Base-by-base conservation (phyloP, 1,140 invertebrate species). In the Pinna nobilis region DNA sequence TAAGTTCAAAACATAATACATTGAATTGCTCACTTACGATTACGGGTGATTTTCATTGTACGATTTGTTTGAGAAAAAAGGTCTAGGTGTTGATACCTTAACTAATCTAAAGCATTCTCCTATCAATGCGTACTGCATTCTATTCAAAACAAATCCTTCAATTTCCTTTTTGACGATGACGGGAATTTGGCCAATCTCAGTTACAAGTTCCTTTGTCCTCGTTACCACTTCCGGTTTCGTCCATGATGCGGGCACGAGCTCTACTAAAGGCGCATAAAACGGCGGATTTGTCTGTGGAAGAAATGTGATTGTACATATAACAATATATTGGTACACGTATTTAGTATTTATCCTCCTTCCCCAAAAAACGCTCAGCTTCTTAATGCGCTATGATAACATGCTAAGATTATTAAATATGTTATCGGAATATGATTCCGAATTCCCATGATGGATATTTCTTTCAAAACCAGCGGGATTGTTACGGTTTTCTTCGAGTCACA, bases 51-150 rank as follows among this genome's bases (percentile, higher is more conserved):
- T n/a, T n/a, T n/a, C n/a, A n/a, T n/a, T n/a, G n/a, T n/a, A n/a
- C n/a, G n/a, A n/a, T n/a, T n/a, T n/a, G 32, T 2, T 23, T 28
- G 28, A 66, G 25, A 5, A 32, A 25, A 13, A 3, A 33, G 0
- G 28, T 15, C 15, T 15, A 60, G 11, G 18, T 15, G 15, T 18
- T 4, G 70, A 47, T 74, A 89, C 88, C 76, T 82, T 91, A 0
- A 98, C 94, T 33, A 98, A 90, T 78, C 94, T 92, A 94, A 94
- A 98, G 0, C 93, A 93, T 91, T 99, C 97, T 83, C 97, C 96
- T 25, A 98, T 87, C 69, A 99, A 95, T 5, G 96, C 95, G 88
- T 97, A 98, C 93, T 99, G 97, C 74, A 99, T 94, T 82, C 97
- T 92, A 84, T 99, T 99, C 0, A 98, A 89, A 1, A 94, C 95